Evolutionary conservation across 2,888 invertebrate genomes (phyloP).

Genomic region (Endotricha flammealis): DNA sequence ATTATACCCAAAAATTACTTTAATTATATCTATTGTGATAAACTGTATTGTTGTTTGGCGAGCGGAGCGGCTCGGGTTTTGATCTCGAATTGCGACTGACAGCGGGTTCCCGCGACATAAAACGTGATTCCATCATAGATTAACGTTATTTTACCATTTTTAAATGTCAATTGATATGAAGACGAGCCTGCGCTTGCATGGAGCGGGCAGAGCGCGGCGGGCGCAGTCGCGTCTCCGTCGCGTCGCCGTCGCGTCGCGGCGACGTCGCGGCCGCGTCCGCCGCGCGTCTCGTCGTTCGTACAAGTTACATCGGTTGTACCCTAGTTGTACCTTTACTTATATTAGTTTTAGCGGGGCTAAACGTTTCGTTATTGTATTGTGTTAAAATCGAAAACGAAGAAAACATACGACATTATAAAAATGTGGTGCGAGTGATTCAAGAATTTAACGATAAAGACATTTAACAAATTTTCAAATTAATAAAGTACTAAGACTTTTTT

Average conservation of each 20-base stretch:
- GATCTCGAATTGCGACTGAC: conserved; percentile 63
- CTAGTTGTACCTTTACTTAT: conserved; percentile 51
- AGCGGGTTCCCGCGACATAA: conserved; percentile 25
- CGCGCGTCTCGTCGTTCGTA: conserved; percentile 36
- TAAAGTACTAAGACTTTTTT: conserved; percentile 76
- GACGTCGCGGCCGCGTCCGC: conserved; percentile 6
- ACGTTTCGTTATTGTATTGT: conserved; percentile 61
- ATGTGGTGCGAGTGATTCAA: conserved; percentile 70
- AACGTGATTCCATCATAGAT: conserved; percentile 60
- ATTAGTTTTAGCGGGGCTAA: conserved; percentile 65
- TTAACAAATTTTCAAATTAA: conserved; percentile 78
- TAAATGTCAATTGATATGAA: conserved; percentile 56
- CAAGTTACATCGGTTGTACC: conserved; percentile 57
- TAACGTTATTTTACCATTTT: conserved; percentile 61
- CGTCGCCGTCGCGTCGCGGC: neutral
- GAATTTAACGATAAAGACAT: conserved; percentile 71
- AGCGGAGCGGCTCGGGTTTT: conserved; percentile 28
- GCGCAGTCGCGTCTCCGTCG: neutral
- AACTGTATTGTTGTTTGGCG: conserved; percentile 27
- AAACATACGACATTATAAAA: conserved; percentile 38
- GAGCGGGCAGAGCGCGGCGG: neutral
- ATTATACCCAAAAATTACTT: conserved; percentile 32
- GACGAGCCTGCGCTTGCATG: conserved; percentile 30
- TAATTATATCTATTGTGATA: conserved; percentile 42
- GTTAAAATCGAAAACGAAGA: conserved; percentile 43